These are phyloP conservation scores for Myotis vivesi DNA, from an alignment of 2,797 vertebrate species.

Conservation along the genomic window DNA sequence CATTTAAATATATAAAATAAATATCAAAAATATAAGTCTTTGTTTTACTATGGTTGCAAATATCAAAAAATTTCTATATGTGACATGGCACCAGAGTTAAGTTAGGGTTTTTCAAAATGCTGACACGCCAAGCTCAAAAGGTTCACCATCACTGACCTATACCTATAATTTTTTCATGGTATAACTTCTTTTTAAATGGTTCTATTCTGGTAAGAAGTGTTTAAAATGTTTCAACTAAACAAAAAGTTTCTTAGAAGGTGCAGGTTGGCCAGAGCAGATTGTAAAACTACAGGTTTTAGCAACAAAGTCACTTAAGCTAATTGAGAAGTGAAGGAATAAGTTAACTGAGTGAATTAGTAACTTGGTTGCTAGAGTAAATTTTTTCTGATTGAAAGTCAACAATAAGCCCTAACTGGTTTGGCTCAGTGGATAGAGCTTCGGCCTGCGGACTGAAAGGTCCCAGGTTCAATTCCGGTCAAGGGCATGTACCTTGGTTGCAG, in stretches of 20 bases:
- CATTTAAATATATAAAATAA: too few relatives aligned
- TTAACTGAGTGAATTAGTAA: constrained; percentile 57
- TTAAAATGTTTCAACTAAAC: constrained; percentile 15
- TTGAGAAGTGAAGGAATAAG: constrained; percentile 53
- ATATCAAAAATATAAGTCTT: too few relatives aligned
- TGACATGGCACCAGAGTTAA: too few relatives aligned
- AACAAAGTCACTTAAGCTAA: constrained; percentile 51
- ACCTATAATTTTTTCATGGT: background rate
- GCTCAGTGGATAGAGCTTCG: too few relatives aligned
- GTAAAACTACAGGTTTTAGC: constrained; percentile 40
- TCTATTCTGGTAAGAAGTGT: constrained; percentile 39
- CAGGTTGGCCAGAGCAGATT: constrained; percentile 42
- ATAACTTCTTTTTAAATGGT: constrained; percentile 40
- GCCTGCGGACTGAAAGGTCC: too few relatives aligned
- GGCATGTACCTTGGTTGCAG: too few relatives aligned
- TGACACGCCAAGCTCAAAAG: too few relatives aligned
- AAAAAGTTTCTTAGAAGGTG: constrained; percentile 29
- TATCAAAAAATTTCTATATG: too few relatives aligned
- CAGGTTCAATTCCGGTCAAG: too few relatives aligned
- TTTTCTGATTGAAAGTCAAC: constrained; percentile 34
- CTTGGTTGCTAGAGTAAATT: constrained; percentile 29
- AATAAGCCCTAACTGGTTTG: background rate
- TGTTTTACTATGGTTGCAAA: too few relatives aligned
- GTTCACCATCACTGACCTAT: too few relatives aligned
- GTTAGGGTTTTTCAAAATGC: too few relatives aligned